These are phyloP conservation scores for Bothrops jararaca DNA, from an alignment of 2,113 vertebrate species.

Conservation along the genomic window DNA sequence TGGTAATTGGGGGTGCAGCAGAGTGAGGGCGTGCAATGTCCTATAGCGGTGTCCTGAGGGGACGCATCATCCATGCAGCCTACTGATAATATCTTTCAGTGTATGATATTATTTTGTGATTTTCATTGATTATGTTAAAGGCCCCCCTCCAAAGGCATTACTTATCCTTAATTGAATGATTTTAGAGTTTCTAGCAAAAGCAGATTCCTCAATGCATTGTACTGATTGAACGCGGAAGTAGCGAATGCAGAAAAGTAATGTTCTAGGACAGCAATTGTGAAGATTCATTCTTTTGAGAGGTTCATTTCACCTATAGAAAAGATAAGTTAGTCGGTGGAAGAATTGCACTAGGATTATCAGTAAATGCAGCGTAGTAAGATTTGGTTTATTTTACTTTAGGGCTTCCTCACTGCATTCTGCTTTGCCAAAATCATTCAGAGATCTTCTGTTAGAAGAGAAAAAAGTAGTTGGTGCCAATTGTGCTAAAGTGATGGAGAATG, in stretches of 20 bases:
- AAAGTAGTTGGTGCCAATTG: slow-evolving; percentile 64
- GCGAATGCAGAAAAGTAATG: background rate
- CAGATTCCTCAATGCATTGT: background rate
- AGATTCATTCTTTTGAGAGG: background rate
- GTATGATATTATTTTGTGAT: background rate
- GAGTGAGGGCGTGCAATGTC: too few relatives aligned
- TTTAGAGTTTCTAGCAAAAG: background rate
- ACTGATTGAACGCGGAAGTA: background rate
- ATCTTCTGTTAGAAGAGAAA: slow-evolving; percentile 84
- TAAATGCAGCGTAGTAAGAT: background rate
- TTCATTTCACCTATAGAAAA: background rate
- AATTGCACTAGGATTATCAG: background rate
- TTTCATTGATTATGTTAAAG: background rate
- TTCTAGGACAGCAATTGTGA: background rate
- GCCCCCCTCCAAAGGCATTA: background rate
- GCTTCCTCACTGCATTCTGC: slow-evolving; percentile 74
- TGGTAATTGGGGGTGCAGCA: too few relatives aligned
- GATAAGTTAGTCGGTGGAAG: background rate
- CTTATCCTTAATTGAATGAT: background rate
- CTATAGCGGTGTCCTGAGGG: too few relatives aligned
- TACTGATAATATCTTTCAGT: background rate
- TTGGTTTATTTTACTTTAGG: slow-evolving; percentile 61
- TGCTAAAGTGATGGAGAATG: slow-evolving; percentile 74
- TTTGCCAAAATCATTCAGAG: slow-evolving; percentile 82
- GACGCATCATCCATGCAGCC: background rate